Conservation (phyloP, 2,113 vertebrate species). For the Megalops atlanticus region DNA sequence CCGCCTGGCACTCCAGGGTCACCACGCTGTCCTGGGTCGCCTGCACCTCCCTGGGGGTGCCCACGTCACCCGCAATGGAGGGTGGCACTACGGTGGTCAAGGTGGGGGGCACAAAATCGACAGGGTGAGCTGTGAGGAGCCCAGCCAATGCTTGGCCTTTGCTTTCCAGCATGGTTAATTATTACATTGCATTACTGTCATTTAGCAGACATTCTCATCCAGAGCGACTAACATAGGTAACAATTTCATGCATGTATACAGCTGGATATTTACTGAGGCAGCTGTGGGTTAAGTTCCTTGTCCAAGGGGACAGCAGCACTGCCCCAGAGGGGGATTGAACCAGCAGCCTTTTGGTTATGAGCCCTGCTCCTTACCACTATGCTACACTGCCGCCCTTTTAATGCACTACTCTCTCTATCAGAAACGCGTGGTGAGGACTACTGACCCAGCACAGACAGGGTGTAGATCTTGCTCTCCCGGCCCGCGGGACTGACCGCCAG, state of each 20-base stretch:
- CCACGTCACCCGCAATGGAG: slow-evolving; percentile 59
- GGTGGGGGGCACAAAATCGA: neutral
- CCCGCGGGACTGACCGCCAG: slow-evolving; percentile 76
- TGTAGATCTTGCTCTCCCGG: slow-evolving; percentile 77
- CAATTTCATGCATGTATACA: too few relatives aligned
- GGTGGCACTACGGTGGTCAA: slow-evolving; percentile 87
- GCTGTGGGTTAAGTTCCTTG: too few relatives aligned
- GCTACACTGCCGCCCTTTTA: too few relatives aligned
- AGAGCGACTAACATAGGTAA: too few relatives aligned
- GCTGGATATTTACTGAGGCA: too few relatives aligned
- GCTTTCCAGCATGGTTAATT: neutral
- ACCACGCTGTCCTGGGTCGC: slow-evolving; percentile 65
- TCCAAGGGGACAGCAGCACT: too few relatives aligned
- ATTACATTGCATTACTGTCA: too few relatives aligned
- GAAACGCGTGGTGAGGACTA: neutral
- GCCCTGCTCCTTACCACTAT: too few relatives aligned
- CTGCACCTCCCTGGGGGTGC: slow-evolving; percentile 59
- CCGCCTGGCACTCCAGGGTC: slow-evolving; percentile 76
- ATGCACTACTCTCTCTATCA: neutral
- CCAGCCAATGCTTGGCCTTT: neutral
- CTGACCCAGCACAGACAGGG: slow-evolving; percentile 79
- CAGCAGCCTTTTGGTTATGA: too few relatives aligned
- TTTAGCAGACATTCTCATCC: too few relatives aligned
- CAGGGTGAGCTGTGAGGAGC: neutral
- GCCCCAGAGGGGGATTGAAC: too few relatives aligned